Percentiles rank a stretch among this genome's conserved stretches.
Evolutionary conservation across 2,113 vertebrate species (phyloP).

Genomic region (Rhombomys opimus): DNA sequence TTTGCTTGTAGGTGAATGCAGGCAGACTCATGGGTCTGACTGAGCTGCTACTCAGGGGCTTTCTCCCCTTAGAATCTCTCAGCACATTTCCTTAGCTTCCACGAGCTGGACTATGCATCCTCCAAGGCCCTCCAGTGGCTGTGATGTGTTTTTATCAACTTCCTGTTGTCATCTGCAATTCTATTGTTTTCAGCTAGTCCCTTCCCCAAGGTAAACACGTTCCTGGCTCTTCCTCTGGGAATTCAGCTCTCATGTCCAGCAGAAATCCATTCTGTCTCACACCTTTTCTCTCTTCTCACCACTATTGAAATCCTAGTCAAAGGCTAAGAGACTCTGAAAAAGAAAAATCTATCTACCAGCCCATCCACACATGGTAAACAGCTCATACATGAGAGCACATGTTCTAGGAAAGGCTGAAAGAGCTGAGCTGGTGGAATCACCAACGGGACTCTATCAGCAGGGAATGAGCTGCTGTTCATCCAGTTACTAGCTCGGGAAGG

Average conservation of each 20-base stretch:
- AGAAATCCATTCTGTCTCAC: not conserved
- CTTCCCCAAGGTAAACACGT: not conserved
- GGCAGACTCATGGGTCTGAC: not conserved
- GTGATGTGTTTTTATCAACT: not conserved
- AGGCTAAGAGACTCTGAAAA: constrained; percentile 6
- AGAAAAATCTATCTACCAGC: not conserved
- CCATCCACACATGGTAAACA: not conserved
- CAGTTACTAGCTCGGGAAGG: not conserved
- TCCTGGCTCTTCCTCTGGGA: not conserved
- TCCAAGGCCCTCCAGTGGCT: not conserved
- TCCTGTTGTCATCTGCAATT: not conserved
- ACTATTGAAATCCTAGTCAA: not conserved
- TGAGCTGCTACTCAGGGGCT: not conserved
- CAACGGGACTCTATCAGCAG: not conserved
- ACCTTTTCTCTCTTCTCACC: not conserved
- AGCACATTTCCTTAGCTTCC: not conserved
- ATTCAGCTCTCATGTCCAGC: not conserved
- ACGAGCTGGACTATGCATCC: not conserved
- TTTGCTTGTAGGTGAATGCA: not conserved
- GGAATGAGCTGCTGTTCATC: constrained; percentile 27
- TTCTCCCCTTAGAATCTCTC: not conserved
- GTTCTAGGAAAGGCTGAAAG: not conserved
- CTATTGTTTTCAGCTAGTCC: not conserved
- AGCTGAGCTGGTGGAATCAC: not conserved
- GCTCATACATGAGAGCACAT: not conserved